A percentile compares a stretch with the other conserved stretches of the same genome.
Conservation (phyloP, 2,797 vertebrate species). For the Megalops cyprinoides region DNA sequence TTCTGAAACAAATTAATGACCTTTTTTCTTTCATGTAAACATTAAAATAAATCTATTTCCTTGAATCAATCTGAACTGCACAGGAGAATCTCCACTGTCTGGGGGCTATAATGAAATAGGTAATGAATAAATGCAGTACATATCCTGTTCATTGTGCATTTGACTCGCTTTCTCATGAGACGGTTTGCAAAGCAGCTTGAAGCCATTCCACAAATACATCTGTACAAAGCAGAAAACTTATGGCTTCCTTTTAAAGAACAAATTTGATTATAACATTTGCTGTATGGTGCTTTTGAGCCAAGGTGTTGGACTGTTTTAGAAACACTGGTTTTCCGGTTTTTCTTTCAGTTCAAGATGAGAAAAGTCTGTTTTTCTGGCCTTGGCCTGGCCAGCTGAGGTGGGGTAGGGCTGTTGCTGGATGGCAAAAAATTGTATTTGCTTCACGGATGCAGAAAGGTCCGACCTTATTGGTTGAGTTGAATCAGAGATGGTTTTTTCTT, state of each 20-base stretch:
- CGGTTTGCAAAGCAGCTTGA: slow-evolving; percentile 12
- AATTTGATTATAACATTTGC: slow-evolving; percentile 81
- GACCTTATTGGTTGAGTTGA: slow-evolving; percentile 41
- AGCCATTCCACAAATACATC: slow-evolving; percentile 61
- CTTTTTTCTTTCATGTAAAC: background rate
- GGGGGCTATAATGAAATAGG: background rate
- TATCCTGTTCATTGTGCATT: no score
- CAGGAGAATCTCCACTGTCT: background rate
- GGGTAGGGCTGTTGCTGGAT: slow-evolving; percentile 53
- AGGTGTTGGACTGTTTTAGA: slow-evolving; percentile 79
- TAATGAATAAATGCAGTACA: no score
- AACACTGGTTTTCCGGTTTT: slow-evolving; percentile 84
- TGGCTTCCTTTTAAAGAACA: slow-evolving; percentile 79
- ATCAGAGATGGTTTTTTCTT: slow-evolving; percentile 27
- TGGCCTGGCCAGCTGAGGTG: slow-evolving; percentile 60
- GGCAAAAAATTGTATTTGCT: slow-evolving; percentile 58
- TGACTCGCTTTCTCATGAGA: slow-evolving; percentile 5
- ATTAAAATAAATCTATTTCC: background rate
- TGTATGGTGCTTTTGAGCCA: slow-evolving; percentile 79
- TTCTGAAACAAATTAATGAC: no score
- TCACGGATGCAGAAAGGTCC: slow-evolving; percentile 15
- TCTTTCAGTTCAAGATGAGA: slow-evolving; percentile 81
- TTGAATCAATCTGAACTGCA: background rate
- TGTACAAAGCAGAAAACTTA: slow-evolving; percentile 69
- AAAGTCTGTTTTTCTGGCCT: slow-evolving; percentile 60